Evolutionary conservation across 2,113 vertebrate genomes (phyloP), one percentile per base, ranked within the genome.

Genomic region (Leptocoma aspasia): DNA sequence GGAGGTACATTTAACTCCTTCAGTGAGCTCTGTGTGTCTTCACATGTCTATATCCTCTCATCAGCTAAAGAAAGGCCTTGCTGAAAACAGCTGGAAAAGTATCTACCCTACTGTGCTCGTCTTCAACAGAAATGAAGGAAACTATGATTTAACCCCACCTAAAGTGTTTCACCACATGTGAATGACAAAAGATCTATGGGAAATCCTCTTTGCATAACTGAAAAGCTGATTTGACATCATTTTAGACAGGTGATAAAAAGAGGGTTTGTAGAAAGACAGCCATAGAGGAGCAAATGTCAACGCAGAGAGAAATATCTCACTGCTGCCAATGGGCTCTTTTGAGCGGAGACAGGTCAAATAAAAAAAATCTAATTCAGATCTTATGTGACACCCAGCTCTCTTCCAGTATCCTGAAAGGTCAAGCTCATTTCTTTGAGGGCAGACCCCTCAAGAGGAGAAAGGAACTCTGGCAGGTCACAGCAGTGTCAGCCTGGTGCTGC

Each of bases 381-480:
- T 78, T 28, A 6, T 21, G 24, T 23, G 26, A 66, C 26, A 79
- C 5, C 3, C 19, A 52, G 7, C 2, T 42, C 10, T 39, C 37
- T 84, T 44, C n/a, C 26, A 28, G 8, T 31, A 22, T 20, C 47
- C 68, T 42, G 37, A 64, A 63, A 44, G 50, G 47, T 35, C 12
- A 37, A 47, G 16, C n/a, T 66, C 1, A 10, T 66, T 83, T 83
- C 60, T 50, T 50, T 27, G 13, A 35, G 69, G 50, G 39, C 39
- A 39, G 39, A 39, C 11, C 19, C 13, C 23, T 35, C 0, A 0
- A 20, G 45, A 33, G 5, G 45, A 41, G 19, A 53, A n/a, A 27
- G 35, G 59, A 27, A 22, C 20, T 18, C 2, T 0, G 1, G 2
- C 11, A 21, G 69, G 35, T 27, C 6, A 1, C 30, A 28, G 69